Evolutionary conservation across 2,888 invertebrate genomes (phyloP), one percentile per base, ranked within the genome.

Genomic region (Empis livida): DNA sequence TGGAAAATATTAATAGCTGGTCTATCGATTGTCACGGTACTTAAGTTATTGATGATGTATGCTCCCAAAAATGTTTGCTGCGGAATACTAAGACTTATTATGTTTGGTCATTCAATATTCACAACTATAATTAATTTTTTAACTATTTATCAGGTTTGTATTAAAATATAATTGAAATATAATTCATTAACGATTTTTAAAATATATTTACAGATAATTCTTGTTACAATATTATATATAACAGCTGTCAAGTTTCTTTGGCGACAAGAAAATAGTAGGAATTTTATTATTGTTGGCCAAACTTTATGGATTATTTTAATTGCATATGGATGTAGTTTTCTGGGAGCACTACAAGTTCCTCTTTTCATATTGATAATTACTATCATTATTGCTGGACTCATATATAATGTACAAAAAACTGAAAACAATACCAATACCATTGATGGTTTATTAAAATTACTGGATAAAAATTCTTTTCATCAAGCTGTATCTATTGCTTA

Each of bases 321-420:
- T 16, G 78, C 87, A 54, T 88, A 82, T 61, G 57, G 84, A 11
- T 82, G 89, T 42, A 82, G 84, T 55, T 73, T 83, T 35, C 76
- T 86, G 2, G 88, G 87, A 1, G 75, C 81, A 1, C 76, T 86
- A 38, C 81, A 87, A 66, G 79, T 87, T n/a, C 78, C 84, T 42
- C 76, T 82, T 15, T 85, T 90, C 64, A 70, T 83, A 15, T 54
- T 77, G 1, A 69, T 87, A 1, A 82, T 86, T 87, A 46, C 62
- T 14, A 14, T 23, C 8, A 9, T 62, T 0, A 55, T 59, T 3
- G 55, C 56, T 2, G 65, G 67, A 1, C 60, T 67, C 13, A 50
- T 59, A 2, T 51, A 69, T 47, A 70, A 66, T 67, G 66, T 61
- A 62, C 73, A 58, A 64, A 5, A 65, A 63, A 45, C 14, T 63